Base-by-base conservation (phyloP, 2,113 vertebrate genomes). In the Antennarius striatus region DNA sequence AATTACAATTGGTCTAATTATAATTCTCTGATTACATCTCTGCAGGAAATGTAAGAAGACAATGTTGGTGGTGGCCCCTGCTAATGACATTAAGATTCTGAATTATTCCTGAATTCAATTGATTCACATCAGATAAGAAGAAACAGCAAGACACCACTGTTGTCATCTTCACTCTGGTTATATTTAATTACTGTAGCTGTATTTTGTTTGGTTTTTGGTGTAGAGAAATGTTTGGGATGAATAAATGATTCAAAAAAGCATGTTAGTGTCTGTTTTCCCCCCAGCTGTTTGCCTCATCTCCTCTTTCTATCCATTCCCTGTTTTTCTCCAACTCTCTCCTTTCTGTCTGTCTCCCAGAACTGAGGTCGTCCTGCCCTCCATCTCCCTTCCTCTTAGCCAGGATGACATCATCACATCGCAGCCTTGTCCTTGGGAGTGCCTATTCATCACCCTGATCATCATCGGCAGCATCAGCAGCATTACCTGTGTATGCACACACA, bases 371-470 rank as follows among this genome's bases (percentile, higher is more conserved):
- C 46, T 80, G 90, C 83, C 90, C 90, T 89, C 77, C 79, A 85
- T 77, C 80, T 84, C 60, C 60, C 63, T 68, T 73, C 47, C 71
- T 63, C 62, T 0, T 73, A 80, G 80, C 77, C 56, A 40, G 74
- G 79, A 90, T 90, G 88, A 90, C 86, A 90, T 90, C 87, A 91
- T 78, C 82, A 67, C 83, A 82, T 57, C 42, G 72, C 79, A 53
- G 77, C 82, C 71, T 81, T 49, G 65, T 81, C 84, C 85, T 86
- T 75, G 22, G 15, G 56, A 84, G 79, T 61, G 80, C 80, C 86
- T 80, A 88, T 89, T 90, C 87, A 89, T 90, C 88, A 89, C 69
- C 62, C 72, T 54, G 79, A 88, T 89, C 90, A 86, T 86, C 86
- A 84, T 85, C 61, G 56, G 68, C 67, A 32, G 58, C 82, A 86